A percentile compares a stretch with the other conserved stretches of the same genome.
These are phyloP conservation scores for Sphenopsis melanotis DNA, from an alignment of 2,797 vertebrate species.

Conservation along the genomic window DNA sequence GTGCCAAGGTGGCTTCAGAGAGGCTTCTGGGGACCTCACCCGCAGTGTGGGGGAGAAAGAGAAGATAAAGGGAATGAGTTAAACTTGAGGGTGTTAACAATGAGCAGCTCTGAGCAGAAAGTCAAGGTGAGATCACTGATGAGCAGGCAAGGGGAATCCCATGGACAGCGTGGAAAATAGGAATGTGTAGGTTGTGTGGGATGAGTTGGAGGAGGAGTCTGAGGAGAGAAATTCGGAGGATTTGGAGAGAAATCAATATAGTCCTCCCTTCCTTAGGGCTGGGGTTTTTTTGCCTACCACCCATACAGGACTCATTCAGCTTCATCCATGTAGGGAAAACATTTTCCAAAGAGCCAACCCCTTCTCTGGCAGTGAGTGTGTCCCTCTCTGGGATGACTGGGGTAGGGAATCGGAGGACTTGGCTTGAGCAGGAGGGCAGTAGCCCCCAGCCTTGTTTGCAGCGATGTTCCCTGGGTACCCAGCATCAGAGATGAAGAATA, in stretches of 20 bases:
- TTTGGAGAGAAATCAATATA: background rate
- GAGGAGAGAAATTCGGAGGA: background rate
- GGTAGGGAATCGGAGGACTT: background rate
- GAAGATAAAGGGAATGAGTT: background rate
- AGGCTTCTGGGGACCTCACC: background rate
- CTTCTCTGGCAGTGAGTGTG: background rate
- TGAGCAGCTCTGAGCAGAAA: background rate
- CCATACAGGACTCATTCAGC: background rate
- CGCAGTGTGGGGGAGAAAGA: rapidly evolving
- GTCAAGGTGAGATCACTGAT: background rate
- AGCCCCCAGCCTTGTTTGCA: background rate
- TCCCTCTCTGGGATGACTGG: background rate
- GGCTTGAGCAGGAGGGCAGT: background rate
- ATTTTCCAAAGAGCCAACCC: background rate
- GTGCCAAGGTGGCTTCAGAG: background rate
- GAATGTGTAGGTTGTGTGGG: background rate
- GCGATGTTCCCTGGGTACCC: background rate
- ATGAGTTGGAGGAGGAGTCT: background rate
- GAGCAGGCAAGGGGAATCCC: background rate
- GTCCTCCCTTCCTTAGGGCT: background rate
- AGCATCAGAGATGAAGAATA: slow-evolving; percentile 35
- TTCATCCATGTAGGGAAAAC: background rate
- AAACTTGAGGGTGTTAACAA: background rate
- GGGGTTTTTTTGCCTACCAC: rapidly evolving
- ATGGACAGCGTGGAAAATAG: rapidly evolving